A percentile compares a stretch with the other conserved stretches of the same genome.
Evolutionary conservation across 2,113 vertebrate species (phyloP).

Genomic region (Calypte anna): DNA sequence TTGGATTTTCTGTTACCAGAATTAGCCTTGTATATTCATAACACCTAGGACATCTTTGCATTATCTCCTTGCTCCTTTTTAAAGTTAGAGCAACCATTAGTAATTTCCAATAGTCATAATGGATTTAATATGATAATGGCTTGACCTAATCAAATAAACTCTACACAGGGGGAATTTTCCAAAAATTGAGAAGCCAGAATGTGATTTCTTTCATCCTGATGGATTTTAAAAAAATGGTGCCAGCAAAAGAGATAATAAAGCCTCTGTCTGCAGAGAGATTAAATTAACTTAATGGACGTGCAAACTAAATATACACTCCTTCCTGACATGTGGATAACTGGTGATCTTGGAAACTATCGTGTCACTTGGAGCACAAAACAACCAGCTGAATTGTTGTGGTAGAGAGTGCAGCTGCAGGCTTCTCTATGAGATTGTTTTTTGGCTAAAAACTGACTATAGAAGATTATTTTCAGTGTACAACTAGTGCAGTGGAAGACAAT

Average conservation of each 20-base stretch:
- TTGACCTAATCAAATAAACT: constrained; percentile 37
- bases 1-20: neutral
- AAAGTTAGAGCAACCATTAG: neutral
- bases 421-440: constrained; percentile 20
- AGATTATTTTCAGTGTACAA: neutral
- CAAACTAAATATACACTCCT: constrained; percentile 15
- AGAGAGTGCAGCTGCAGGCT: neutral
- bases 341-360: constrained; percentile 14
- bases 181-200: neutral
- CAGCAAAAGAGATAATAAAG: constrained; percentile 32
- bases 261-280: constrained; percentile 5
- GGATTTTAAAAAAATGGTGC: constrained; percentile 20
- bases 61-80: neutral
- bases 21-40: neutral
- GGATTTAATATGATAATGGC: constrained; percentile 37
- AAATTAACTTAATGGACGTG: constrained; percentile 52
- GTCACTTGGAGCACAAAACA: neutral
- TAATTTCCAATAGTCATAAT: constrained; percentile 23
- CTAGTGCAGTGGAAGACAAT: neutral
- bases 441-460: neutral
- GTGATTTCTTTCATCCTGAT: constrained; percentile 35
- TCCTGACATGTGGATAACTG: neutral
- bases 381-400: neutral
- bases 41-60: neutral
- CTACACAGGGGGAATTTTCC: neutral